A percentile compares a stretch with the other conserved stretches of the same genome.
These are phyloP conservation scores for Lasioglossum calceatum DNA, from an alignment of 2,888 invertebrate genomes.

Conservation along the genomic window DNA sequence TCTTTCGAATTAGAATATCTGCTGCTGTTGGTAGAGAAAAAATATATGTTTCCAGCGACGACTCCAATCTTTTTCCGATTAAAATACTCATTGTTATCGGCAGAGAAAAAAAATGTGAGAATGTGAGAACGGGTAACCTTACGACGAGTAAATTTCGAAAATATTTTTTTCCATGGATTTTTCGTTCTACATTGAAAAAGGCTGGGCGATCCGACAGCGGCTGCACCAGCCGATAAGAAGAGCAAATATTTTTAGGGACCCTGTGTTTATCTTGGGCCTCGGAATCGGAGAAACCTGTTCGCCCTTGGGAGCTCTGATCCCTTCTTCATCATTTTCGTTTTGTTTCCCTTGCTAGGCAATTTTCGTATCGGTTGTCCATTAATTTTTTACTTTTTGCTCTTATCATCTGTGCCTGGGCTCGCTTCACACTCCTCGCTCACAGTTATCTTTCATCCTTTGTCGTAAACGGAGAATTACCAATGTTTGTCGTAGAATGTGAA, in stretches of 20 bases:
- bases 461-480: not conserved
- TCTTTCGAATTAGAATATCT: not conserved
- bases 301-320: conserved; percentile 17
- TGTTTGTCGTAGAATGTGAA: not conserved
- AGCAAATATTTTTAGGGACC: conserved; percentile 75
- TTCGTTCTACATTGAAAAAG: not conserved
- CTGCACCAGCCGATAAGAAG: conserved; percentile 70
- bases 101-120: not conserved
- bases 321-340: not conserved
- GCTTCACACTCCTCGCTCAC: not conserved
- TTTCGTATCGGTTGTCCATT: conserved; percentile 5
- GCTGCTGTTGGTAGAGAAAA: not conserved
- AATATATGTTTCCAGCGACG: too few species aligned
- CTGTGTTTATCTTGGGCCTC: conserved; percentile 62
- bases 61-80: not conserved
- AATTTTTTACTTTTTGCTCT: not conserved
- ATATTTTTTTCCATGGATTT: conserved; percentile 4
- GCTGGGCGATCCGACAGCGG: not conserved
- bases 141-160: not conserved
- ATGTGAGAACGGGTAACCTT: not conserved
- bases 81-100: not conserved
- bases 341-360: not conserved
- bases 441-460: not conserved
- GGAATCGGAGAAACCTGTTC: conserved; percentile 44
- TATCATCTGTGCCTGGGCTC: not conserved